These are phyloP conservation scores for Cervus canadensis DNA, from an alignment of 2,113 vertebrate species.

Conservation along the genomic window DNA sequence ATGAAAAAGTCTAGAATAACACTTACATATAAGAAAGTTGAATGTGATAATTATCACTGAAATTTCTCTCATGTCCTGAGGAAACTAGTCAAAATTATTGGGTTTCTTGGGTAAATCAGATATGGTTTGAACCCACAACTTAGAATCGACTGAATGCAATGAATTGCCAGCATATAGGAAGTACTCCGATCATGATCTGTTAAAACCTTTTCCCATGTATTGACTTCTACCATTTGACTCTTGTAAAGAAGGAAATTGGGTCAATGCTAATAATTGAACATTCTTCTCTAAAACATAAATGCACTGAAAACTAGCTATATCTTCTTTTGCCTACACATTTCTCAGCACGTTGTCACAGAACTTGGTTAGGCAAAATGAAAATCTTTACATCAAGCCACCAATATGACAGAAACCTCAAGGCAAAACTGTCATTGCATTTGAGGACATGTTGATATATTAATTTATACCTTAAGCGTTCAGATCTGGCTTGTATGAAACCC, in stretches of 20 bases:
- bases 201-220: not conserved
- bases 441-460: conserved; percentile 8
- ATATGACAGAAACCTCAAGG: not conserved
- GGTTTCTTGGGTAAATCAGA: not conserved
- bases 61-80: not conserved
- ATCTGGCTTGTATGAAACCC: not conserved
- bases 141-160: not conserved
- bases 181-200: not conserved
- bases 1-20: not conserved
- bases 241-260: not conserved
- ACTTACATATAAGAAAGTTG: not conserved
- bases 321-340: not conserved
- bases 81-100: not conserved
- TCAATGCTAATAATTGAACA: not conserved
- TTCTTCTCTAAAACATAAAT: not conserved
- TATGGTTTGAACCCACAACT: not conserved
- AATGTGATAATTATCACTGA: not conserved
- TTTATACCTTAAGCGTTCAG: not conserved
- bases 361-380: conserved; percentile 30
- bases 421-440: not conserved
- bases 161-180: not conserved
- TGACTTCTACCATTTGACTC: not conserved
- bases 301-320: not conserved
- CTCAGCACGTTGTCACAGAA: not conserved
- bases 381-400: conserved; percentile 14